A percentile compares a stretch with the other conserved stretches of the same genome.
Conservation (phyloP, 2,797 vertebrate species). For the Phalloptychus januarius region DNA sequence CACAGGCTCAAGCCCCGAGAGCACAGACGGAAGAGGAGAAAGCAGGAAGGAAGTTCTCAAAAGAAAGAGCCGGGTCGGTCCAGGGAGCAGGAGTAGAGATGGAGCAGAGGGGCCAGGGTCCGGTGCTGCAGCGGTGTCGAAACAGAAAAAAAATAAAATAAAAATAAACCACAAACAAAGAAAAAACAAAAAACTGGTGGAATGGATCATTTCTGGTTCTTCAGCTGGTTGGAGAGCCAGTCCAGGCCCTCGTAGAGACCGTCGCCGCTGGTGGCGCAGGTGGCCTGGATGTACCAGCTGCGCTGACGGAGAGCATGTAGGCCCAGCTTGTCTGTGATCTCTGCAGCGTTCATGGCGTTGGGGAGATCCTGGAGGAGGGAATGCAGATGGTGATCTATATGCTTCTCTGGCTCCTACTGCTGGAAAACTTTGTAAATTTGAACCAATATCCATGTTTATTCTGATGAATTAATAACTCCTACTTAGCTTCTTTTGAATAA, state of each 20-base stretch:
- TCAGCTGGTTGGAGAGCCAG: slow-evolving; percentile 89
- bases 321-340: slow-evolving; percentile 89
- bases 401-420: background rate
- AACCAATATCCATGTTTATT: background rate
- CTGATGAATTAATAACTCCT: background rate
- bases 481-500: background rate
- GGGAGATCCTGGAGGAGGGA: slow-evolving; percentile 80
- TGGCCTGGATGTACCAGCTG: slow-evolving; percentile 89
- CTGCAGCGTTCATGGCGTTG: slow-evolving; percentile 88
- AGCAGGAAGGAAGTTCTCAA: slow-evolving; percentile 61
- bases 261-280: slow-evolving; percentile 87
- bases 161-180: slow-evolving; percentile 59
- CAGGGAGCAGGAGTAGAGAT: slow-evolving; percentile 46
- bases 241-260: slow-evolving; percentile 87
- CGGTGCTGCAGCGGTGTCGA: slow-evolving; percentile 78
- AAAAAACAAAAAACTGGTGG: slow-evolving; percentile 63
- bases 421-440: background rate
- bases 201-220: slow-evolving; percentile 88
- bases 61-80: slow-evolving; percentile 61
- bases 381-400: background rate
- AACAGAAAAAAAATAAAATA: slow-evolving; percentile 56
- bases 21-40: slow-evolving; percentile 47
- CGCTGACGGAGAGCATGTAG: slow-evolving; percentile 84
- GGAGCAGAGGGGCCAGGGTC: slow-evolving; percentile 69
- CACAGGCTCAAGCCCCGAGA: slow-evolving; percentile 76